Percentiles rank a stretch among this genome's conserved stretches.
Conservation (phyloP, 35 echinoderm and acorn worm genomes). For the Lytechinus pictus region DNA sequence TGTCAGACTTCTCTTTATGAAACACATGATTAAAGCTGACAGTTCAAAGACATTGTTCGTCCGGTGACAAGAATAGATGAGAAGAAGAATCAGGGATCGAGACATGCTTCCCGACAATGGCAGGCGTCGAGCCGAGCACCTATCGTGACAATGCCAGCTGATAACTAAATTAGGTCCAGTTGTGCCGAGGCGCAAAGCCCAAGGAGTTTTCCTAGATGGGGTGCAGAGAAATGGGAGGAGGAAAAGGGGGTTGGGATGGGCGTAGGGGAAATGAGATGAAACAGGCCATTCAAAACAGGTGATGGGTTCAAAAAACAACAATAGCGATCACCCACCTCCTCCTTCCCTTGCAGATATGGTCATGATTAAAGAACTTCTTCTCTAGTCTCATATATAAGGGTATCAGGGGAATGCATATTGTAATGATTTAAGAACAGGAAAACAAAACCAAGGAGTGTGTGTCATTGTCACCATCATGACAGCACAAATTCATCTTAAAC, state of each 20-base stretch:
- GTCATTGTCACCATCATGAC: conserved; percentile 26
- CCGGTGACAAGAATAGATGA: conserved; percentile 1
- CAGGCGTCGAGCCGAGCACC: background rate
- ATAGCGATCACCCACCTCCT: conserved; percentile 22
- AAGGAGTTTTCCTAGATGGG: background rate
- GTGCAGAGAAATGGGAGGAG: background rate
- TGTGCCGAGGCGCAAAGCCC: background rate
- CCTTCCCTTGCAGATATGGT: conserved; percentile 21
- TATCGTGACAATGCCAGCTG: conserved; percentile 10
- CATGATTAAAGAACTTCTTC: background rate
- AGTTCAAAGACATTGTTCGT: conserved; percentile 18
- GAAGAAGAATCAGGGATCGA: background rate
- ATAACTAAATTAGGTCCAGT: conserved; percentile 42
- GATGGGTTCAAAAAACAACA: conserved; percentile 38
- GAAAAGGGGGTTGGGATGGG: background rate
- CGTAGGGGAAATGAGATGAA: conserved; percentile 47
- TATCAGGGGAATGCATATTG: conserved; percentile 11
- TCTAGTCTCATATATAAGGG: background rate
- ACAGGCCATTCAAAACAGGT: conserved; percentile 50
- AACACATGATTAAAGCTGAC: background rate
- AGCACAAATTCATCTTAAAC: background rate
- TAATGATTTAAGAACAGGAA: conserved; percentile 35
- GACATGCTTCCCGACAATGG: background rate
- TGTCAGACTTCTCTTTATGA: background rate
- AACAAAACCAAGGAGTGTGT: conserved; percentile 43